phyloP scores from a whole-genome alignment of 2,113 vertebrate genomes.

The Ciconia boyciana region DNA sequence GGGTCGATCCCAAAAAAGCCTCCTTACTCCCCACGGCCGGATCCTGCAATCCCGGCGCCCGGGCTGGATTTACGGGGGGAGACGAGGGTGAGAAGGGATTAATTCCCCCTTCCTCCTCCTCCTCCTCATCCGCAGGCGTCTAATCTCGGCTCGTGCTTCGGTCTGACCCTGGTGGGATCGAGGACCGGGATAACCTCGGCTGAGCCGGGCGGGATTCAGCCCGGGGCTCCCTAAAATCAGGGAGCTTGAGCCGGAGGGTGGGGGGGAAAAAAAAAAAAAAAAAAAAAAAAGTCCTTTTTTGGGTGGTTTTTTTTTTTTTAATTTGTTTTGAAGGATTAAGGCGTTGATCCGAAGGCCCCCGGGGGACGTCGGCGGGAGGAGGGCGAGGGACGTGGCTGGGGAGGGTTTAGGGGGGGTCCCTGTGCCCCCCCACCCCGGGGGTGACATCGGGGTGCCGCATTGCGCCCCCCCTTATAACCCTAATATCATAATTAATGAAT shows the following conservation, averaged over 20 bases:
- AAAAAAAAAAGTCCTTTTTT: neutral
- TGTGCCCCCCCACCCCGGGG: too few relatives aligned
- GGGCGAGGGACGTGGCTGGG: neutral
- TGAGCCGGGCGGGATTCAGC: neutral
- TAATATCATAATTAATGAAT: neutral
- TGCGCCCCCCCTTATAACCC: too few relatives aligned
- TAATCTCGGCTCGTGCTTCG: neutral
- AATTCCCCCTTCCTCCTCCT: neutral
- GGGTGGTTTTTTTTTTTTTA: too few relatives aligned
- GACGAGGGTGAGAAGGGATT: constrained; percentile 4
- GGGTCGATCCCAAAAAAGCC: neutral
- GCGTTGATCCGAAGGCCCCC: neutral
- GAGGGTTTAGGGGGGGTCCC: neutral
- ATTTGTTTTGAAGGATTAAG: neutral
- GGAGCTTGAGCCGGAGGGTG: too few relatives aligned
- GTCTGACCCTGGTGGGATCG: neutral
- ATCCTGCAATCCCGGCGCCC: neutral
- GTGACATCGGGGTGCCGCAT: fast-evolving
- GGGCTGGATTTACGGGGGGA: neutral
- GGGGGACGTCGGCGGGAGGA: too few relatives aligned
- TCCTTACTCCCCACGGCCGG: neutral
- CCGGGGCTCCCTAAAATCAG: neutral
- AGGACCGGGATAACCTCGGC: neutral
- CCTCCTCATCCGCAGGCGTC: neutral
- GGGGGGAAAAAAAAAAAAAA: too few relatives aligned